phyloP scores from a whole-genome alignment of 2,113 vertebrate species.

The Mus pahari region DNA sequence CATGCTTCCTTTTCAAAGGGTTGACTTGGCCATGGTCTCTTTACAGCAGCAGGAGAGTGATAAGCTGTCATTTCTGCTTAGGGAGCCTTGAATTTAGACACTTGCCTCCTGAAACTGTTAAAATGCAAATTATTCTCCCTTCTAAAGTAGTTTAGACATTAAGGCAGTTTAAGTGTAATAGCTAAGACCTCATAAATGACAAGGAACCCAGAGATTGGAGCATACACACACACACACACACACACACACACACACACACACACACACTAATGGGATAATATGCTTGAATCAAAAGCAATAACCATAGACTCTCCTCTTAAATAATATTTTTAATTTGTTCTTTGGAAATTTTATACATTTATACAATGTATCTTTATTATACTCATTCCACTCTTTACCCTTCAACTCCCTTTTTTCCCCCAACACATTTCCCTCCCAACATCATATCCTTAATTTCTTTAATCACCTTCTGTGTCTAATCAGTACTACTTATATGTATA shows the following conservation, averaged over 20 bases:
- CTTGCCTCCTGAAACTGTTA: slow-evolving; percentile 11
- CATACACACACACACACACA: background rate
- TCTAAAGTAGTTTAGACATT: background rate
- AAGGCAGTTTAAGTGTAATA: background rate
- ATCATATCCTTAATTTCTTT: background rate
- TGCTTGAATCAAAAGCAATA: background rate
- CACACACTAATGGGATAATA: background rate
- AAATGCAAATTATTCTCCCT: background rate
- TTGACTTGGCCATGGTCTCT: background rate
- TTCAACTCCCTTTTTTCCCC: background rate
- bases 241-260: background rate
- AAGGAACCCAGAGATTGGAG: background rate
- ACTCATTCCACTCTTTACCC: background rate
- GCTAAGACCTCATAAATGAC: background rate
- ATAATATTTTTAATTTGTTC: background rate
- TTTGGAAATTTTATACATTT: background rate
- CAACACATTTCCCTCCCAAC: background rate
- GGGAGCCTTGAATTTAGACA: background rate
- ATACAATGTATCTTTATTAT: background rate
- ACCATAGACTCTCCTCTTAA: background rate
- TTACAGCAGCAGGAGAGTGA: background rate
- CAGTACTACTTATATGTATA: background rate
- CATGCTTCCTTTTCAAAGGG: background rate
- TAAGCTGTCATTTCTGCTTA: background rate
- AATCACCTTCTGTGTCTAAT: background rate